These are phyloP conservation scores for Lamprotornis superbus DNA, from an alignment of 2,113 vertebrate species.

Conservation along the genomic window DNA sequence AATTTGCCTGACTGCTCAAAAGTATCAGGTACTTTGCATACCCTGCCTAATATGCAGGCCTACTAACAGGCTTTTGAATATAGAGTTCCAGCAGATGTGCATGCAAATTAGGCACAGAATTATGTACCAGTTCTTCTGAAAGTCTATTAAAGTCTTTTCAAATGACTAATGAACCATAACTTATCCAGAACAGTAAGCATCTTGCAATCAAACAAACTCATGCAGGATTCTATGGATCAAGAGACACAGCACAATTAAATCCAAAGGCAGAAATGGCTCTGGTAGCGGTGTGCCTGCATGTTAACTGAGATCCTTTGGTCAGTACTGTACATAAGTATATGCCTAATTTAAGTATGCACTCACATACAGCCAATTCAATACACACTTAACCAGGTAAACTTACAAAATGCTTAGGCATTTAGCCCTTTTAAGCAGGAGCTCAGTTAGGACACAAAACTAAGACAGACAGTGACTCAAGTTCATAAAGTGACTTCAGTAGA, in stretches of 20 bases:
- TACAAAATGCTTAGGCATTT: neutral
- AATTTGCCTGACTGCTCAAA: neutral
- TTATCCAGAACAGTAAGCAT: neutral
- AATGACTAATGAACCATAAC: neutral
- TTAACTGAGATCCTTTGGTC: neutral
- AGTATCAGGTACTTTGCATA: neutral
- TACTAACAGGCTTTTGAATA: neutral
- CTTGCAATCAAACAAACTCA: neutral
- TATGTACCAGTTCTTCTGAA: neutral
- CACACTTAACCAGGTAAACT: neutral
- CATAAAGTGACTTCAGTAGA: neutral
- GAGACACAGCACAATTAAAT: neutral
- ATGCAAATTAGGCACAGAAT: constrained; percentile 48
- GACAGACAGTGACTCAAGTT: neutral
- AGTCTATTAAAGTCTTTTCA: neutral
- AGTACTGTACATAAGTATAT: neutral
- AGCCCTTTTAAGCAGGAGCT: neutral
- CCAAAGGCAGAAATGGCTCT: neutral
- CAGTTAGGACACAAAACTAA: neutral
- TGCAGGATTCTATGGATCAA: neutral
- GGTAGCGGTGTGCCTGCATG: neutral
- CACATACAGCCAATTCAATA: neutral
- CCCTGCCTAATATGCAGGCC: neutral
- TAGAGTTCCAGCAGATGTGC: neutral
- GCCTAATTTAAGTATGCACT: constrained; percentile 29